Evolutionary conservation across 64 coral and sea anemone species (phyloP), one percentile per base, ranked within the genome.

Genomic region (Pocillopora damicornis): DNA sequence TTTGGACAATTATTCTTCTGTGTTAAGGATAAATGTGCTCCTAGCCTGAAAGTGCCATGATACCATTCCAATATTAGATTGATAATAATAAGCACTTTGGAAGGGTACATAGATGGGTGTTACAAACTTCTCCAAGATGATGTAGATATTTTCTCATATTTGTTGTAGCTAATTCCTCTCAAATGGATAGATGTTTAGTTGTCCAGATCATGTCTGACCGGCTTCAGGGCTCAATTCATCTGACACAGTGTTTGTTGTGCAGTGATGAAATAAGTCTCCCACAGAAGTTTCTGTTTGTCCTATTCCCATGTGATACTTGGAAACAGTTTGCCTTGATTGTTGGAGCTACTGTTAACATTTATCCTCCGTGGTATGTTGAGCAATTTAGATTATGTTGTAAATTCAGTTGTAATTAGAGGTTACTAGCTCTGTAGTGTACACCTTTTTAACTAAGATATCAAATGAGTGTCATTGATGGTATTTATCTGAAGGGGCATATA

Each of bases 341-440:
- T 72, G 88, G 94, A 35, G 79, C 77, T 56, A 61, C 63, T 17
- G 73, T 96, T 34, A 90, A 64, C 30, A 93, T 96, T 73, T 74
- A 90, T 78, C 94, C 94, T 56, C 94, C 94, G n/a, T 96, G 94
- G 94, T 96, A 74, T 82, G 88, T 78, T 60, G 13, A 23, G 22
- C 11, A 22, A 11, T 71, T 51, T 51, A 51, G 42, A 51, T 51
- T 30, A 7, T 51, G 42, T 51, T 7, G 7, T 51, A 51, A 7
- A 0, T 71, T 23, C n/a, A 71, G 67, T 71, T 22, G 20, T 71
- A 71, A 71, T 71, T 23, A 23, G 22, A 71, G 17, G 23, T 22
- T 17, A 68, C 9, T 22, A 64, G 8, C 20, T 1, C 30, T 30
- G 30, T 30, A 30, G 30, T 30, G 30, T 51, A 51, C 2, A 51